Percentiles rank a stretch among this genome's conserved stretches.
phyloP scores from a whole-genome alignment of 2,113 vertebrate genomes.

The Vanacampus margaritifer region DNA sequence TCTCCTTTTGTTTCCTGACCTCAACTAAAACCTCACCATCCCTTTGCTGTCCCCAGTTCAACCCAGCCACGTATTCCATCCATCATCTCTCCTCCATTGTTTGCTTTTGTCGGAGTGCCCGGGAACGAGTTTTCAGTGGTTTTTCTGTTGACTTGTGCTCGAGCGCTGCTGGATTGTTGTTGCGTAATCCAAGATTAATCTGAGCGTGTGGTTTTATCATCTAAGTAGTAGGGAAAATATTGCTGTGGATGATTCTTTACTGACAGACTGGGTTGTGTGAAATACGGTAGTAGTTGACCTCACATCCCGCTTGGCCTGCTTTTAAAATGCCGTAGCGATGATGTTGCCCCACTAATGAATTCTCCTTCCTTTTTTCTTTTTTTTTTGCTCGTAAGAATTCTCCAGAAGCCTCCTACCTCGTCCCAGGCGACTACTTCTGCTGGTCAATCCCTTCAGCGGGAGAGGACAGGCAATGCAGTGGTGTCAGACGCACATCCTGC shows the following conservation, averaged over 20 bases:
- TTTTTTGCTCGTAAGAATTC: constrained; percentile 70
- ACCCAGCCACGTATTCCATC: neutral
- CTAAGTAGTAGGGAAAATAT: no score
- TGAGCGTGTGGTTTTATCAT: constrained; percentile 6
- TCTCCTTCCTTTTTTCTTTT: neutral
- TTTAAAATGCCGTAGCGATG: constrained; percentile 18
- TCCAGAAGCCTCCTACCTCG: constrained; percentile 77
- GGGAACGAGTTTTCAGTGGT: neutral
- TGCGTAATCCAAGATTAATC: constrained; percentile 34
- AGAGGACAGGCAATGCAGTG: constrained; percentile 83
- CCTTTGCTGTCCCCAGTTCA: neutral
- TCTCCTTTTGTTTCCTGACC: constrained; percentile 10
- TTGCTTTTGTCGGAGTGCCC: neutral
- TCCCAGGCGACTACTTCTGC: constrained; percentile 79
- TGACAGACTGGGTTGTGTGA: constrained; percentile 2
- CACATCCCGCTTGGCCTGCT: constrained; percentile 10
- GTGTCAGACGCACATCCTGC: constrained; percentile 85
- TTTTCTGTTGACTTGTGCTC: constrained; percentile 11
- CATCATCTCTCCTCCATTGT: neutral
- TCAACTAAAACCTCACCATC: neutral
- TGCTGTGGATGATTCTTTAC: no score
- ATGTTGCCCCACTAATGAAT: neutral
- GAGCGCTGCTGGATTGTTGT: constrained; percentile 19
- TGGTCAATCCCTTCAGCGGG: constrained; percentile 88
- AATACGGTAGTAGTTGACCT: constrained; percentile 23